Base-by-base conservation (phyloP, 2,113 vertebrate species). In the Muntiacus muntjak region DNA sequence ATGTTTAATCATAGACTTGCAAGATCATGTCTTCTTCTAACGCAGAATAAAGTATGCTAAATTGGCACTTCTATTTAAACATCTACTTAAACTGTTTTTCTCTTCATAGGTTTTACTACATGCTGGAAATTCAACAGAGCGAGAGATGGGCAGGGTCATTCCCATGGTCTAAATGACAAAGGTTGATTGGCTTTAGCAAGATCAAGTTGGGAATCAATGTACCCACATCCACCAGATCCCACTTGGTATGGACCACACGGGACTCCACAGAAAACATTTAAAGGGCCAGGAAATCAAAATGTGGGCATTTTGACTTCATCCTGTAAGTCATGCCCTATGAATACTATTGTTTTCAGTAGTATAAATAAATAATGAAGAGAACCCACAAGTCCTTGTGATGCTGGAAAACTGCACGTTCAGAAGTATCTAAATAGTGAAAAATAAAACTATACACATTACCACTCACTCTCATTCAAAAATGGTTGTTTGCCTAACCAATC, bases 21-120 rank as follows among this genome's bases (percentile, higher is more conserved):
- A 54, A 95, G 21, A 43, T 30, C 7, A 47, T 45, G 91, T 62
- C 43, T 94, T 40, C 82, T 71, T 92, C n/a, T 87, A 43, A 94
- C 12, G 21, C 19, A 85, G 62, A 78, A 76, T 26, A 54, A 92
- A 97, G 82, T 82, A 43, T 83, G 54, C 89, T 87, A 52, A 54
- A 57, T 13, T 85, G 76, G 33, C 43, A 87, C 26, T 67, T 94
- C 40, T 87, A 81, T 60, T 96, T 96, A 95, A 96, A 97, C 95
- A 93, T 91, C 28, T 19, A 85, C 52, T 85, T 52, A 93, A 79
- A 82, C 81, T 89, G 47, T 54, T 94, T 94, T 87, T 89, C 67
- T 93, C 91, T 91, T 67, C 89, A 84, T 92, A 74, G 52, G 8
- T 94, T 92, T 95, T 86, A 54, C 55, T 36, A 60, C 36, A 5